Conservation (phyloP, 2,888 invertebrate species). For the Muschampia plurimacula region DNA sequence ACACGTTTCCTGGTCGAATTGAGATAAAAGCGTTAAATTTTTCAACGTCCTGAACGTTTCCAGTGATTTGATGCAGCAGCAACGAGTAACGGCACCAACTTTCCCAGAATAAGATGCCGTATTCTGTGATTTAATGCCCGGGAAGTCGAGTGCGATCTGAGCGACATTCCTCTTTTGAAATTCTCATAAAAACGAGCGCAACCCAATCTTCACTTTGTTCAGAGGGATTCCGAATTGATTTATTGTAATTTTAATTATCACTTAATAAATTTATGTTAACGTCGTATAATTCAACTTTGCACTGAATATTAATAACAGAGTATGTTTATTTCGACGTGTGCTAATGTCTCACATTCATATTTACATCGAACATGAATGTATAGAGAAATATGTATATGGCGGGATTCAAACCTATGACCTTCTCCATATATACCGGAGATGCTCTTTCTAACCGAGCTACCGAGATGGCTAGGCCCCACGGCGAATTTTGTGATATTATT, state of each 20-base stretch:
- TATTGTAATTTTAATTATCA: constrained; percentile 49
- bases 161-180: constrained; percentile 25
- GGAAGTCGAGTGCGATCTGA: constrained; percentile 22
- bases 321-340: neutral
- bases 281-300: neutral
- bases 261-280: constrained; percentile 37
- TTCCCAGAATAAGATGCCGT: constrained; percentile 48
- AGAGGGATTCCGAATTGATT: constrained; percentile 22
- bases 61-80: constrained; percentile 51
- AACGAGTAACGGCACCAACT: constrained; percentile 45
- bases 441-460: no score
- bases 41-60: constrained; percentile 56
- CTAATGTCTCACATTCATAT: neutral
- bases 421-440: no score
- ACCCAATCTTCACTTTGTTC: constrained; percentile 25
- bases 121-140: constrained; percentile 36
- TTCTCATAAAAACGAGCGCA: constrained; percentile 30
- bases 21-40: constrained; percentile 68
- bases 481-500: no score
- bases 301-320: neutral
- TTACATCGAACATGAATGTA: neutral
- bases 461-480: no score
- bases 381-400: no score
- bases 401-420: no score
- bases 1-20: constrained; percentile 64